phyloP scores from a whole-genome alignment of 2,113 vertebrate species.

The Pelmatolapia mariae region DNA sequence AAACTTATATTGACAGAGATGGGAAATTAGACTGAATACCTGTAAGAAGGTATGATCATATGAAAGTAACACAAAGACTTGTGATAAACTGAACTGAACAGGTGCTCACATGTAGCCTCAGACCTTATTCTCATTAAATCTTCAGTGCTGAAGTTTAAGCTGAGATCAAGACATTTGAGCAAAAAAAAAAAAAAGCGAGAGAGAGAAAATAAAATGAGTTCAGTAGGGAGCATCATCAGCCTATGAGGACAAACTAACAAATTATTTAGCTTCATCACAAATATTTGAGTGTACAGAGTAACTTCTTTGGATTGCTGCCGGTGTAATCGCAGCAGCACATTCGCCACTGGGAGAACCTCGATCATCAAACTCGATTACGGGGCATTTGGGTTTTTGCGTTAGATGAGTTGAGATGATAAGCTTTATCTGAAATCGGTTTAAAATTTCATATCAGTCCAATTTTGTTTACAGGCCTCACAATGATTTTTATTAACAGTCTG shows the following conservation, averaged over 20 bases:
- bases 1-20: neutral
- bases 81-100: neutral
- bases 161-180: neutral
- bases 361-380: neutral
- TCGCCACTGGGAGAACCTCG: neutral
- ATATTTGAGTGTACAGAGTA: neutral
- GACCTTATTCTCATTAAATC: neutral
- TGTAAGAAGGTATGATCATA: neutral
- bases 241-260: neutral
- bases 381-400: conserved; percentile 16
- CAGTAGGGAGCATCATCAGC: neutral
- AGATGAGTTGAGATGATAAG: conserved; percentile 36
- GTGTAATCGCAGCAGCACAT: neutral
- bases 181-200: neutral
- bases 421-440: conserved; percentile 26
- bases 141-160: neutral
- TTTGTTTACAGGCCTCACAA: neutral
- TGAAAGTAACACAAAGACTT: neutral
- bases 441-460: conserved; percentile 37
- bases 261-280: neutral
- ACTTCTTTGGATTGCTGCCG: neutral
- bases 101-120: neutral
- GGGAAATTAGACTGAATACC: neutral
- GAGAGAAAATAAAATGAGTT: neutral
- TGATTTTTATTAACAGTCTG: neutral